Evolutionary conservation across 2,888 invertebrate genomes (phyloP).

Genomic region (Euplexia lucipara): DNA sequence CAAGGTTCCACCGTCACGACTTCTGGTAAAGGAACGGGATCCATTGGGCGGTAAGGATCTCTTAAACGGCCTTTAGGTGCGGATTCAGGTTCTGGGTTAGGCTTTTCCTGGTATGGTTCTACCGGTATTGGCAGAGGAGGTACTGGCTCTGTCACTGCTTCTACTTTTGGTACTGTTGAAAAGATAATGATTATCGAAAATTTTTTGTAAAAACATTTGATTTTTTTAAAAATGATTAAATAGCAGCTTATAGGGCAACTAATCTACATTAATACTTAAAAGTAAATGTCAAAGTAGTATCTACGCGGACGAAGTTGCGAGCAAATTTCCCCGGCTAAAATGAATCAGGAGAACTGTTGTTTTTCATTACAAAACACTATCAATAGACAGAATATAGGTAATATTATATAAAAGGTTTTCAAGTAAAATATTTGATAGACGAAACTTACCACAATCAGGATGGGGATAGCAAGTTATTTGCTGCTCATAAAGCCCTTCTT

Average conservation of each 20-base stretch:
- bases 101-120: slow-evolving; percentile 28
- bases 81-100: slow-evolving; percentile 27
- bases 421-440: not conserved
- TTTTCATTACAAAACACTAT: too few relatives aligned
- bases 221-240: not conserved
- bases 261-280: too few relatives aligned
- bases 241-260: too few relatives aligned
- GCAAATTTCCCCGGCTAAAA: too few relatives aligned
- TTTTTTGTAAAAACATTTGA: not conserved
- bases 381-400: too few relatives aligned
- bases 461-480: slow-evolving; percentile 72
- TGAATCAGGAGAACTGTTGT: too few relatives aligned
- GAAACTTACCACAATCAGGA: slow-evolving; percentile 73
- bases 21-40: slow-evolving; percentile 44
- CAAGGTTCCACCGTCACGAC: slow-evolving; percentile 48
- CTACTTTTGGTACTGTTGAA: slow-evolving; percentile 30
- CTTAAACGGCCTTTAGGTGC: slow-evolving; percentile 30
- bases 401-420: too few relatives aligned
- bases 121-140: slow-evolving; percentile 51
- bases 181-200: not conserved
- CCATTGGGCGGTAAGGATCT: slow-evolving; percentile 17
- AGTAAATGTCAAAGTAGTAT: not conserved
- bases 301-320: too few relatives aligned
- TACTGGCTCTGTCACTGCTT: slow-evolving; percentile 25
- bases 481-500: slow-evolving; percentile 60